Evolutionary conservation across 92 coral and sea anemone genomes (phyloP), one percentile per base, ranked within the genome.

Genomic region (Epizoanthus stellaris): DNA sequence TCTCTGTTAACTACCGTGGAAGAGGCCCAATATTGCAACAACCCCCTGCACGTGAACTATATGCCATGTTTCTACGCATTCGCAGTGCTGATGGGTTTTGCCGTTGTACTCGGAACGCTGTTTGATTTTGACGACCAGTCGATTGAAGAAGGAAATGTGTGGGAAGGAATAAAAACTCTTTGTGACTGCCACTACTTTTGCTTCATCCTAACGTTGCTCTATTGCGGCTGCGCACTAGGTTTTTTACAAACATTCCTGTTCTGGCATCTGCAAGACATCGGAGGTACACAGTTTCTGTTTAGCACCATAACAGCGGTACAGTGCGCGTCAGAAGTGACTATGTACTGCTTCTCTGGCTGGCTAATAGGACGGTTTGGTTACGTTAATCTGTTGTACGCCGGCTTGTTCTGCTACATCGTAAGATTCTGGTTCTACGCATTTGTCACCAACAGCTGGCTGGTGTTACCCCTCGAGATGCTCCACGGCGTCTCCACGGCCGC

Each of bases 51-150:
- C 81, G 91, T 94, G 11, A 89, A 96, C 81, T 96, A 96, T 82
- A 88, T 87, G 90, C 98, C 98, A 6, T 96, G 96, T 86, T 96
- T 96, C 84, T 96, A 96, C 65, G 93, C 96, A 4, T 96, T 92
- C 67, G 95, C 93, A 0, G 88, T 89, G 11, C 90, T 96, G 54
- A 92, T 96, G 98, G 95, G 95, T n/a, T 73, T 89, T 49, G 95
- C 98, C 3, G 64, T 94, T 19, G 77, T 94, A 43, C 77, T 93
- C 34, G 98, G 98, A 12, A 70, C 85, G 9, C 91, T 94, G 43
- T 89, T 96, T 54, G 88, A 91, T 42, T 96, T 96, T 75, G 95
- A 91, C 47, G 95, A 91, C 52, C 86, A 75, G 60, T 66, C 76
- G 23, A 58, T 85, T 15, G 69, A 85, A 19, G 87, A 85, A 10